Percentiles rank a stretch among this genome's conserved stretches.
Evolutionary conservation across 92 coral and sea anemone species (phyloP).

Genomic region (Metridium senile): DNA sequence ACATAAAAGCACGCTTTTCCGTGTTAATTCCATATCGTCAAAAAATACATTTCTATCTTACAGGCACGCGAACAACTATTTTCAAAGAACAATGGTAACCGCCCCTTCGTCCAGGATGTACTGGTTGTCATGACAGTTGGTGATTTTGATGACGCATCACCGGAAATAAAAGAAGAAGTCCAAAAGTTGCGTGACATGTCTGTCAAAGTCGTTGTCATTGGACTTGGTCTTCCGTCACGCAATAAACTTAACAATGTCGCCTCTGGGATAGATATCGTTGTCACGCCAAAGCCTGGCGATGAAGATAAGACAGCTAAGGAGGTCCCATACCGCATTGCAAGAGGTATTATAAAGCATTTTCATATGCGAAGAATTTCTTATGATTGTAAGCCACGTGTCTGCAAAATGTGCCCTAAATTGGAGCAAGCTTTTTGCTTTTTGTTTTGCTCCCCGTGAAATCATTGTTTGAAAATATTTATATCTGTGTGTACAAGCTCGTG

Average conservation of each 20-base stretch:
- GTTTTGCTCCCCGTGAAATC: too few species aligned
- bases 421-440: too few species aligned
- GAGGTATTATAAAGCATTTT: constrained; percentile 36
- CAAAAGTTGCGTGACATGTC: constrained; percentile 53
- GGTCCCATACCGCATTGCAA: constrained; percentile 42
- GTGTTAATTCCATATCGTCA: too few species aligned
- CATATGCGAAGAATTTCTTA: too few species aligned
- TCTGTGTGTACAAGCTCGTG: too few species aligned
- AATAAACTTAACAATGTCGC: constrained; percentile 54
- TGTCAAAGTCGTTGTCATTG: constrained; percentile 59
- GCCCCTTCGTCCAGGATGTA: constrained; percentile 70
- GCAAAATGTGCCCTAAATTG: too few species aligned
- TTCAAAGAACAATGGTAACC: constrained; percentile 52
- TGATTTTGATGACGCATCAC: constrained; percentile 45
- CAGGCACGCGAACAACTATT: constrained; percentile 57
- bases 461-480: too few species aligned
- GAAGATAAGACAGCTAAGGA: constrained; percentile 29
- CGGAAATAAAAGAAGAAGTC: constrained; percentile 44
- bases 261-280: constrained; percentile 69
- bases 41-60: too few species aligned
- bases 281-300: constrained; percentile 39
- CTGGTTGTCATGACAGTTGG: constrained; percentile 62
- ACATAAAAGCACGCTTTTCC: too few species aligned
- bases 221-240: constrained; percentile 42
- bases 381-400: too few species aligned